Evolutionary conservation across 2,888 invertebrate species (phyloP), one percentile per base, ranked within the genome.

Genomic region (Anarsia innoxiella): DNA sequence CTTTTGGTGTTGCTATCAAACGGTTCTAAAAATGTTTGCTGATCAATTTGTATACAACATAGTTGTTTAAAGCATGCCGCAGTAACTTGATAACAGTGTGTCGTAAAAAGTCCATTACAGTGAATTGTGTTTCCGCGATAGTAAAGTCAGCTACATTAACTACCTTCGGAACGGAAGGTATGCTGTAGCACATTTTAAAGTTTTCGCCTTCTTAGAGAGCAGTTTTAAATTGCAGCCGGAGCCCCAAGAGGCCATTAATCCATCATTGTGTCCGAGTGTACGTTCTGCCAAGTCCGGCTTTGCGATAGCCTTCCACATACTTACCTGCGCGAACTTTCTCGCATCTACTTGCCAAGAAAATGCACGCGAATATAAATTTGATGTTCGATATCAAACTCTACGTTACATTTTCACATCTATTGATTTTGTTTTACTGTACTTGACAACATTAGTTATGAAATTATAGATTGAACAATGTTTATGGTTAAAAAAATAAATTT

Each of bases 261-360:
- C 62, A 69, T 74, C 71, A 73, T 63, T 70, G 63, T 64, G 71
- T 67, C 63, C 49, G 54, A 51, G 37, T 47, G 45, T 45, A 42
- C 46, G 54, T 49, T 41, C 43, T 28, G 31, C 13, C 25, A n/a
- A 33, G 15, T 26, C 33, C 34, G 44, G 53, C 49, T 55, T 51
- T 46, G 41, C 47, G 47, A 38, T 37, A 37, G 36, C 36, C 32
- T 19, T 36, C 29, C 31, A 19, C 19, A 28, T 25, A 39, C 34
- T 31, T 14, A 39, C 39, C 39, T 39, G 39, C n/a, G 39, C 12
- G 30, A 23, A 35, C 32, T 23, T 32, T 23, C 23, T 32, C n/a
- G 10, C 12, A 39, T 31, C 14, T 36, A 11, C 31, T 36, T 40
- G 36, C 36, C 30, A 33, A 32, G 28, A 33, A 23, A 35, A 29